A percentile compares a stretch with the other conserved stretches of the same genome.
phyloP scores from a whole-genome alignment of 2,797 vertebrate genomes.

The Sebastes ruberrimus region DNA sequence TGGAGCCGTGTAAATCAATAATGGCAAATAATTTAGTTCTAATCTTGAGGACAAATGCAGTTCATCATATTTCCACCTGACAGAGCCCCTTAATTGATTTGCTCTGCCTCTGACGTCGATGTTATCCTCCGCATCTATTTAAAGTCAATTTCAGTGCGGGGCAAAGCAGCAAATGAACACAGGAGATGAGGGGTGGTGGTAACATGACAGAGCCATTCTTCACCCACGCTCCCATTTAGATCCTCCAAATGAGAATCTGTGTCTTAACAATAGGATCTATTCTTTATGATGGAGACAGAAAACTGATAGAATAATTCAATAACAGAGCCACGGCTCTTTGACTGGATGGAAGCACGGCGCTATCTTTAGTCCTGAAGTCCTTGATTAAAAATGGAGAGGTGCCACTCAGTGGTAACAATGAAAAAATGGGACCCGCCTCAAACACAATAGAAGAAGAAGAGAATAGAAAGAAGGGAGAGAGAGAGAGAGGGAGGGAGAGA shows the following conservation, averaged over 20 bases:
- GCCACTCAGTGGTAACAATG: constrained; percentile 30
- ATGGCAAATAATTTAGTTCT: constrained; percentile 6
- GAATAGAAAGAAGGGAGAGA: background rate
- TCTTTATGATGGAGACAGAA: constrained; percentile 26
- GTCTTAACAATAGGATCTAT: constrained; percentile 26
- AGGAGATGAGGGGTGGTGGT: constrained; percentile 13
- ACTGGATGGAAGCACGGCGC: background rate
- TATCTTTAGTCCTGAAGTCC: constrained; percentile 39
- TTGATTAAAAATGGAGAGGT: constrained; percentile 57
- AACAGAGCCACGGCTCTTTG: constrained; percentile 12
- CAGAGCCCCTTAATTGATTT: constrained; percentile 4
- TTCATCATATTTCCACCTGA: constrained; percentile 40
- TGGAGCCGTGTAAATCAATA: background rate
- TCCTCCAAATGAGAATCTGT: constrained; percentile 22
- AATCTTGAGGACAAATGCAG: constrained; percentile 1
- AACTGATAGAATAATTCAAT: constrained; percentile 43
- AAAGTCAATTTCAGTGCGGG: background rate
- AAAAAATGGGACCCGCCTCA: background rate
- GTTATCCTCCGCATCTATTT: constrained; percentile 16
- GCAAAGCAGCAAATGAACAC: background rate
- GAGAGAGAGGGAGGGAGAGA: no score
- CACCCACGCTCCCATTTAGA: constrained; percentile 16
- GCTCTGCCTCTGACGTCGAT: background rate
- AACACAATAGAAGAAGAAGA: constrained; percentile 23
- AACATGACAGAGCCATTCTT: constrained; percentile 43